Evolutionary conservation across 2,797 vertebrate genomes (phyloP), one percentile per base, ranked within the genome.

Genomic region (Paratrypauchen microcephalus): DNA sequence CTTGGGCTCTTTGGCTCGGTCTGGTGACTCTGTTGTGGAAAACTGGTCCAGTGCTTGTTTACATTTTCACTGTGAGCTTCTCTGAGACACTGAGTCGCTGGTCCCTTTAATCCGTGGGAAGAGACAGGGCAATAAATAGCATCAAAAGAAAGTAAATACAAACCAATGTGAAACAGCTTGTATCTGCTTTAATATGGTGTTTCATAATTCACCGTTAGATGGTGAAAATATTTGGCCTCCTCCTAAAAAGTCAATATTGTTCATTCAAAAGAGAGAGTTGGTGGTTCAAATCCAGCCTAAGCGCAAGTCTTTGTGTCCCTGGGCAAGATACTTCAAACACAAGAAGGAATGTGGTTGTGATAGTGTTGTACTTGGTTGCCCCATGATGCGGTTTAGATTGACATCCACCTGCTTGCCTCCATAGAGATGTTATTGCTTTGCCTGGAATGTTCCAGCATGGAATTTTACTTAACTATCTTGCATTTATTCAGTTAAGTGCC

Each of bases 1-100:
- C 59, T 63, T 68, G 6, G 32, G 13, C 48, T 41, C 68, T 80
- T 80, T 71, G 77, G 77, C 72, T 74, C n/a, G 75, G 76, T 84
- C 87, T 71, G 66, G 65, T 75, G 74, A 59, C 73, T 73, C 18
- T 89, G 87, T 89, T 88, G 86, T 90, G 90, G 87, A 90, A 87
- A 89, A 81, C 45, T 57, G 30, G 70, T 45, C 50, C 69, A 64
- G 68, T 23, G 68, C 81, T 86, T 86, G 83, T 89, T 87, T 86
- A 86, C 73, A 73, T 83, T 87, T 77, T 73, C 71, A 75, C 82
- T 72, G 64, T 2, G 15, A 71, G 77, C 81, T 70, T 77, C 82
- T 72, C 80, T 60, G 77, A 78, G 83, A 85, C 70, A n/a, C n/a
- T n/a, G n/a, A n/a, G n/a, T 45, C 65, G 70, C 70, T 56, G 19